phyloP scores from a whole-genome alignment of 2,888 invertebrate species.

The Peribatodes rhomboidaria region DNA sequence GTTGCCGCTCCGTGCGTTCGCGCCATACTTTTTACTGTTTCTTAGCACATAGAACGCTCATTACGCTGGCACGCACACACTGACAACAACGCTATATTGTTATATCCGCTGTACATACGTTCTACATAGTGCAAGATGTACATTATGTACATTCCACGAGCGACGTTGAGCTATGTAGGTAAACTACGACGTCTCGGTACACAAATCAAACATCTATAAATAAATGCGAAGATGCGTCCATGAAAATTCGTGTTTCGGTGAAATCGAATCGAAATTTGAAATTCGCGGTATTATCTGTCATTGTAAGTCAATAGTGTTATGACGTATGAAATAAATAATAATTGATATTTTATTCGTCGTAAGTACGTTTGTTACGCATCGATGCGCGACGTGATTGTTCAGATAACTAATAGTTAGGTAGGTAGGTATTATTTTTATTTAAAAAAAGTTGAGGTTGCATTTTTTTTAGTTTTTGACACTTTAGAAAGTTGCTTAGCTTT shows the following conservation, averaged over 20 bases:
- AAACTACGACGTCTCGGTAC: slow-evolving; percentile 72
- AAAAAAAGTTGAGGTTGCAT: neutral
- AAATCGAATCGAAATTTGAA: slow-evolving; percentile 51
- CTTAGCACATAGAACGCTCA: slow-evolving; percentile 86
- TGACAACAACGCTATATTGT: slow-evolving; percentile 71
- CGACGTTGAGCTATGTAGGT: slow-evolving; percentile 79
- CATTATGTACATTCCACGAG: slow-evolving; percentile 80
- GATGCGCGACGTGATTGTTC: neutral
- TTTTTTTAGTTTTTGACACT: no score
- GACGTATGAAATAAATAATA: slow-evolving; percentile 32
- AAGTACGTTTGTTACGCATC: neutral
- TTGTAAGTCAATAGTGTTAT: slow-evolving; percentile 32
- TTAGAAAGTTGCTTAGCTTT: no score
- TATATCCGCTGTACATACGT: slow-evolving; percentile 76
- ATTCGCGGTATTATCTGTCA: slow-evolving; percentile 48
- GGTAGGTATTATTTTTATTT: neutral
- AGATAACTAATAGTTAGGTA: neutral
- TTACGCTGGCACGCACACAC: slow-evolving; percentile 76
- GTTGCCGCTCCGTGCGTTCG: slow-evolving; percentile 82
- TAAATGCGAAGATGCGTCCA: slow-evolving; percentile 68
- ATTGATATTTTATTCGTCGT: neutral
- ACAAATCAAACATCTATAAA: slow-evolving; percentile 83
- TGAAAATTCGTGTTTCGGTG: slow-evolving; percentile 58
- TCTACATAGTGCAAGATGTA: slow-evolving; percentile 82
- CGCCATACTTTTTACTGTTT: slow-evolving; percentile 88